Evolutionary conservation across 2,888 invertebrate genomes (phyloP), one percentile per base, ranked within the genome.

Genomic region (Orthosia cruda): DNA sequence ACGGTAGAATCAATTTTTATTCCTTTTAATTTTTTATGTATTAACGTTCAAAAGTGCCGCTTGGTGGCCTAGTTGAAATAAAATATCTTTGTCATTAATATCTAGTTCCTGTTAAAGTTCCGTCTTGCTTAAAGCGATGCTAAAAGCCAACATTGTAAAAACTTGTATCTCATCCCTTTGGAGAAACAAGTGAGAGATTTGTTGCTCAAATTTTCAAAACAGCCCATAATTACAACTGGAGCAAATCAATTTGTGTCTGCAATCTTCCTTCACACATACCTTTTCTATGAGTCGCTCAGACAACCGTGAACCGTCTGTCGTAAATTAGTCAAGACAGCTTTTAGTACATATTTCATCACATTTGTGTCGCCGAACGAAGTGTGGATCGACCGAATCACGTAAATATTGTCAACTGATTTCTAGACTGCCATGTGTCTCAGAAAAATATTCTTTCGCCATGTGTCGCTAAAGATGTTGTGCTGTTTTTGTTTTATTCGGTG

Each of bases 291-390:
- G 40, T 81, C 23, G 26, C 16, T 26, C 5, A 4, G n/a, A 23
- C 18, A 52, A 40, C 58, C 58, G 47, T 59, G 40, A 59, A 49
- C 58, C 18, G 76, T 75, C 75, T 45, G 40, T 59, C 49, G 82
- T 64, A 64, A 76, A 80, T 76, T 57, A 71, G 20, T 75, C 52
- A 18, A 81, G 50, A 23, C 32, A 61, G 62, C 12, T 50, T 58
- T 75, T n/a, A 59, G 40, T 52, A 23, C 23, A 70, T 59, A 69
- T 74, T 77, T 74, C 50, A 68, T 32, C 20, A 58, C 45, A 78
- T 55, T 77, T 70, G 15, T 50, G 50, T 26, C 55, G 26, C 20
- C 20, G 18, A 78, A 80, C 61, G 50, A 76, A 32, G 57, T 81
- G 50, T 52, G 81, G 40, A 20, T 45, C 3, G 18, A 61, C 26